A percentile compares a stretch with the other conserved stretches of the same genome.
These are phyloP conservation scores for Myotis myotis DNA, from an alignment of 2,797 vertebrate species.

Conservation along the genomic window DNA sequence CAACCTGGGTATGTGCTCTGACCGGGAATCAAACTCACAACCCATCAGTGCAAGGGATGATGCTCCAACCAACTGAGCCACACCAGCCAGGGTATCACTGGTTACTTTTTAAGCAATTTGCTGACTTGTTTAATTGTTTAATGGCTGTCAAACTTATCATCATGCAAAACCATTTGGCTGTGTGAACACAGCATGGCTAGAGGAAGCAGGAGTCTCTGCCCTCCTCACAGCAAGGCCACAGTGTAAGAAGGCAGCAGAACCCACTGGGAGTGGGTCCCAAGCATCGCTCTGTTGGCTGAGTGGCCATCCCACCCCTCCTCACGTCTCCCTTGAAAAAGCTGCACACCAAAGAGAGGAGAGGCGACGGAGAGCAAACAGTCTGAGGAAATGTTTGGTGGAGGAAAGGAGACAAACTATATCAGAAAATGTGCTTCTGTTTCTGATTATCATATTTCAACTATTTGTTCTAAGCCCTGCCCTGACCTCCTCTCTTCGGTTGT, in stretches of 20 bases:
- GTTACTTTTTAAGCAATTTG: constrained; percentile 17
- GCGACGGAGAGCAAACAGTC: not conserved
- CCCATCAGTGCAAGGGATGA: too few relatives aligned
- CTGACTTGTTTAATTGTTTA: not conserved
- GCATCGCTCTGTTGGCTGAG: not conserved
- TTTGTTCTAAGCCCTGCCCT: not conserved
- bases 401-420: not conserved
- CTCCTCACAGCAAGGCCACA: not conserved
- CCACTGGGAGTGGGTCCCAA: not conserved
- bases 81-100: not conserved
- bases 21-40: too few relatives aligned
- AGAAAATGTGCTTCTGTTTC: not conserved
- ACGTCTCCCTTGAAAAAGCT: not conserved
- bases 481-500: not conserved
- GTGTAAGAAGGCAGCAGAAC: not conserved
- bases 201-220: not conserved
- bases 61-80: too few relatives aligned
- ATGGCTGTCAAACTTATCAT: not conserved
- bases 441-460: not conserved
- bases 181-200: not conserved
- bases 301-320: not conserved
- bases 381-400: not conserved
- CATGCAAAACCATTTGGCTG: not conserved
- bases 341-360: not conserved
- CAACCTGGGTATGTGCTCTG: too few relatives aligned